A percentile compares a stretch with the other conserved stretches of the same genome.
Evolutionary conservation across 2,888 invertebrate species (phyloP).

Genomic region (Rhingia campestris): DNA sequence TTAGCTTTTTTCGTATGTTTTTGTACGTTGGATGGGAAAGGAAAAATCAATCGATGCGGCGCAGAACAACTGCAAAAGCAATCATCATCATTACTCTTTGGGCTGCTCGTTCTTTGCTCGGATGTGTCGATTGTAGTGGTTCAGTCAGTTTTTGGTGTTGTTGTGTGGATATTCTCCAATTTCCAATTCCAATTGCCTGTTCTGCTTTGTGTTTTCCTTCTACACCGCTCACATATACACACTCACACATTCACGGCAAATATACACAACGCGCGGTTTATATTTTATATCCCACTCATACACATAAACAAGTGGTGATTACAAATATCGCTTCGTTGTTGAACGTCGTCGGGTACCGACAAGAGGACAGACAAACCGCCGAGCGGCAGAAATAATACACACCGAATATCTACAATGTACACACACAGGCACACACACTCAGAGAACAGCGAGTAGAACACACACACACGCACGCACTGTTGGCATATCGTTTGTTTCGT

Average conservation of each 20-base stretch:
- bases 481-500: too few relatives aligned
- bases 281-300: constrained; percentile 11
- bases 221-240: constrained; percentile 21
- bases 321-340: constrained; percentile 35
- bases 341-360: constrained; percentile 2
- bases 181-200: constrained; percentile 48
- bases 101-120: constrained; percentile 40
- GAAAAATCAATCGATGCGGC: constrained; percentile 76
- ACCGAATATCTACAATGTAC: constrained; percentile 1
- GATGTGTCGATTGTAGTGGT: constrained; percentile 28
- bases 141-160: constrained; percentile 5
- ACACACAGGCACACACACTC: constrained; percentile 18
- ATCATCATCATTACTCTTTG: constrained; percentile 74
- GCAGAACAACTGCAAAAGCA: constrained; percentile 76
- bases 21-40: constrained; percentile 49
- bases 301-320: constrained; percentile 37
- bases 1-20: constrained; percentile 14
- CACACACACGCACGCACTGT: constrained; percentile 9
- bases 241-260: not conserved
- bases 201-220: constrained; percentile 56
- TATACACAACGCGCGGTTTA: not conserved
- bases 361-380: constrained; percentile 21
- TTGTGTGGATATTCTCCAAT: constrained; percentile 19
- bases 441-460: not conserved
- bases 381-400: not conserved